phyloP scores from a whole-genome alignment of 2,888 invertebrate species.

The Agrotis segetum region DNA sequence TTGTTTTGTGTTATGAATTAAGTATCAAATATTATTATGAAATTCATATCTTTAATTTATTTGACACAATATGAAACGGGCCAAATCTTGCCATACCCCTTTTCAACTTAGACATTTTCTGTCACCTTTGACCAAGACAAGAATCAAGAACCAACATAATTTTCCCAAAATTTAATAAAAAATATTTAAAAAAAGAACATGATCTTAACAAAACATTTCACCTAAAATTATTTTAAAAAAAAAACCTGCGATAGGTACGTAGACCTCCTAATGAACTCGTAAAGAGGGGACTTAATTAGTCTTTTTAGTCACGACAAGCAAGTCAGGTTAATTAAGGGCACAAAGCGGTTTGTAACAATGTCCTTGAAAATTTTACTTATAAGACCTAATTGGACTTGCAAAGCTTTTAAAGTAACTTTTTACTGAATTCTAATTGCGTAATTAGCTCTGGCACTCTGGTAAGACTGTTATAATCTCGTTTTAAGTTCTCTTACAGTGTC shows the following conservation, averaged over 20 bases:
- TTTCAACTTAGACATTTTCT: too few species aligned
- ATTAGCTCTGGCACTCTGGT: neutral
- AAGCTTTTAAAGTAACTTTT: neutral
- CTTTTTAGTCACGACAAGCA: slow-evolving; percentile 46
- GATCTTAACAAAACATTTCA: neutral
- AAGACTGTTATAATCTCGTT: neutral
- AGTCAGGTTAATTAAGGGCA: slow-evolving; percentile 59
- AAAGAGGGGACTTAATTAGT: slow-evolving; percentile 51
- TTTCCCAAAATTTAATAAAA: too few species aligned
- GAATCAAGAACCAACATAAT: too few species aligned
- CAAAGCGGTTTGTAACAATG: slow-evolving; percentile 40
- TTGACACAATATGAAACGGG: too few species aligned
- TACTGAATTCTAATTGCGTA: neutral
- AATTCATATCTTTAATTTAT: too few species aligned
- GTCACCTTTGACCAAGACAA: too few species aligned
- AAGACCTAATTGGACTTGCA: slow-evolving; percentile 16
- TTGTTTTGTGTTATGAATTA: too few species aligned
- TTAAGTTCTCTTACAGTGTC: neutral
- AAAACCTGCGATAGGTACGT: slow-evolving; percentile 3
- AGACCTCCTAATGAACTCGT: slow-evolving; percentile 30
- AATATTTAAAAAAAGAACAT: neutral
- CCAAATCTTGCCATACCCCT: too few species aligned
- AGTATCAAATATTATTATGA: too few species aligned
- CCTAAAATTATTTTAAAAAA: neutral
- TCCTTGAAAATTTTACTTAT: slow-evolving; percentile 35